These are phyloP conservation scores for Metellina segmentata DNA, from an alignment of 2,888 invertebrate genomes.

Conservation along the genomic window DNA sequence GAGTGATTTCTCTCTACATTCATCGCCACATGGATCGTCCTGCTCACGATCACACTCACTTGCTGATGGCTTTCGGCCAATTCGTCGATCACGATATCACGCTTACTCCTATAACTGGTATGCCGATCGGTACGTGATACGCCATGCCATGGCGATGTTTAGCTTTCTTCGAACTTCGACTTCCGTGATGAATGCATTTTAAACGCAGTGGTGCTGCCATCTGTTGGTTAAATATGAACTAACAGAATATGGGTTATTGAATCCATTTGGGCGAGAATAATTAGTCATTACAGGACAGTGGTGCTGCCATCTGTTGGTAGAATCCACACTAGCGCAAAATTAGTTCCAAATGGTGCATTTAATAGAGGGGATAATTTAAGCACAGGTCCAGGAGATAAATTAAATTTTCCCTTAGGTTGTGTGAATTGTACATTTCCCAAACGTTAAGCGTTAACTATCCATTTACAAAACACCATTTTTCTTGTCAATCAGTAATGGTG, in stretches of 20 bases:
- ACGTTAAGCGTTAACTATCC: too few relatives aligned
- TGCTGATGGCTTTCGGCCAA: conserved; percentile 97
- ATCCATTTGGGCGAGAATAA: neutral
- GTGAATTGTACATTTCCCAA: too few relatives aligned
- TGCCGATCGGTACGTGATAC: conserved; percentile 72
- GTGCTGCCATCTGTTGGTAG: too few relatives aligned
- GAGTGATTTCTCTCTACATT: conserved; percentile 91
- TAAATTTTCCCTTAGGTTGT: too few relatives aligned
- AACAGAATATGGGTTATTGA: neutral
- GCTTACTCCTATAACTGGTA: conserved; percentile 86
- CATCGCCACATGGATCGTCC: conserved; percentile 83
- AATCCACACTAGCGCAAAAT: too few relatives aligned
- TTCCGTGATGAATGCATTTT: too few relatives aligned
- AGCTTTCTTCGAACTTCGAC: conserved; percentile 25
- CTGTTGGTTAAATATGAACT: neutral
- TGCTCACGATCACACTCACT: conserved; percentile 88
- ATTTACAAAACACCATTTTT: too few relatives aligned
- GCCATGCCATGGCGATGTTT: conserved; percentile 76
- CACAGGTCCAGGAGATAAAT: too few relatives aligned
- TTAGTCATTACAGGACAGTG: too few relatives aligned
- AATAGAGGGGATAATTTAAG: too few relatives aligned
- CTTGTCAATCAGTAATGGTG: too few relatives aligned
- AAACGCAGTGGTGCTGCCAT: conserved; percentile 39
- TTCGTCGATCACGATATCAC: conserved; percentile 96
- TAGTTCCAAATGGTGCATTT: too few relatives aligned